phyloP scores from a whole-genome alignment of 2,113 vertebrate species.

The Spermophilus dauricus region DNA sequence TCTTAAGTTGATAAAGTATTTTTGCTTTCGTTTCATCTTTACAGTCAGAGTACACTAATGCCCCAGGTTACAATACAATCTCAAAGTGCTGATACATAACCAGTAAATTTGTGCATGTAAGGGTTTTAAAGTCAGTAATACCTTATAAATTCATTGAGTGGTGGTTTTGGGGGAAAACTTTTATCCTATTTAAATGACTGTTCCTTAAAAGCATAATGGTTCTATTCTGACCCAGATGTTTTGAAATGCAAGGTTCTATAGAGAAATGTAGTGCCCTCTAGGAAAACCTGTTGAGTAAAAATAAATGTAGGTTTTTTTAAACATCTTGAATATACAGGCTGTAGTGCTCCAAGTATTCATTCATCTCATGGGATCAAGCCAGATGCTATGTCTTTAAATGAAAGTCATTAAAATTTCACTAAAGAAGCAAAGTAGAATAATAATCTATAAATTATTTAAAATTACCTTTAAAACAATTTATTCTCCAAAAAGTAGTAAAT shows the following conservation, averaged over 20 bases:
- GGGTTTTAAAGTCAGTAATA: background rate
- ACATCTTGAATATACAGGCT: background rate
- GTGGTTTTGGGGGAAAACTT: background rate
- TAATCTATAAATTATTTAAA: slow-evolving; percentile 40
- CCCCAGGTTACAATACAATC: too few species aligned
- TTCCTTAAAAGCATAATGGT: background rate
- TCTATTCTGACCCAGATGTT: slow-evolving; percentile 28
- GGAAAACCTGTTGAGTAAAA: slow-evolving; percentile 32
- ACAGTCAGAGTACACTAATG: background rate
- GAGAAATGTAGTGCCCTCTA: background rate
- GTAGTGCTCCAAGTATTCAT: background rate
- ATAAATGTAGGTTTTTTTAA: slow-evolving; percentile 46
- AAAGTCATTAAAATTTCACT: slow-evolving; percentile 59
- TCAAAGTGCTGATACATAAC: background rate
- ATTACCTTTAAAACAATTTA: slow-evolving; percentile 34
- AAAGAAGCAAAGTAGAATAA: slow-evolving; percentile 41
- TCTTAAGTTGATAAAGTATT: background rate
- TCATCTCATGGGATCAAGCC: slow-evolving; percentile 50
- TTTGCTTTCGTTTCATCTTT: background rate
- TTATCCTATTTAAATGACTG: background rate
- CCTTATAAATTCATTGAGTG: slow-evolving; percentile 26
- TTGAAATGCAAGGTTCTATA: background rate
- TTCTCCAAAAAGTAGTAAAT: background rate
- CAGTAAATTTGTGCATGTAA: background rate
- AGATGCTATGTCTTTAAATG: slow-evolving; percentile 36